These are phyloP conservation scores for Hirtodrosophila alboralis DNA, from an alignment of 2,888 invertebrate genomes.

Conservation along the genomic window DNA sequence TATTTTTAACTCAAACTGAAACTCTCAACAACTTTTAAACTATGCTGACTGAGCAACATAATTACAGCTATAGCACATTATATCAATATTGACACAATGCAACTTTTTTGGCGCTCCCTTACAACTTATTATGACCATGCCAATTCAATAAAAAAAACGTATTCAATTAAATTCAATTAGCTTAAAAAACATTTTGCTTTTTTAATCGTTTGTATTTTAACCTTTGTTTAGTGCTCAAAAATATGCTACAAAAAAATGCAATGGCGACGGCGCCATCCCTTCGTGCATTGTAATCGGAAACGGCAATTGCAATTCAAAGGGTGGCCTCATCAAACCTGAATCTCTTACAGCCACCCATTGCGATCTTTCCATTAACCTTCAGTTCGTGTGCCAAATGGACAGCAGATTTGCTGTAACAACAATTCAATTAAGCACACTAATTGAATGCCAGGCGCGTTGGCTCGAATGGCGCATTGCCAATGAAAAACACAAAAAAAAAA, in stretches of 20 bases:
- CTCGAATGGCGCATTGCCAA: constrained; percentile 45
- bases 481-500: constrained; percentile 11
- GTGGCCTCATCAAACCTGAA: constrained; percentile 26
- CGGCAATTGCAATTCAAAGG: constrained; percentile 53
- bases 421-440: constrained; percentile 81
- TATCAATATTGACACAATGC: constrained; percentile 66
- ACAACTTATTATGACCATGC: constrained; percentile 12
- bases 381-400: constrained; percentile 36
- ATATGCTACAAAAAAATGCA: constrained; percentile 38
- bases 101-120: constrained; percentile 50
- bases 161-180: constrained; percentile 75
- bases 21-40: constrained; percentile 47
- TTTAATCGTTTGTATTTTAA: constrained; percentile 8
- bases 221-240: constrained; percentile 52
- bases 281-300: constrained; percentile 69
- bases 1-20: constrained; percentile 43
- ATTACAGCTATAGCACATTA: constrained; percentile 74
- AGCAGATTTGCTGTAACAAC: constrained; percentile 78
- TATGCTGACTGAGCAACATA: constrained; percentile 55
- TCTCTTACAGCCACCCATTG: constrained; percentile 11
- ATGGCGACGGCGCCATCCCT: constrained; percentile 15
- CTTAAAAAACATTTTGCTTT: constrained; percentile 65
- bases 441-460: constrained; percentile 67
- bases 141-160: constrained; percentile 46
- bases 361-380: constrained; percentile 6